A percentile compares a stretch with the other conserved stretches of the same genome.
Conservation (phyloP, 2,797 vertebrate species). For the Leptoclinus maculatus region DNA sequence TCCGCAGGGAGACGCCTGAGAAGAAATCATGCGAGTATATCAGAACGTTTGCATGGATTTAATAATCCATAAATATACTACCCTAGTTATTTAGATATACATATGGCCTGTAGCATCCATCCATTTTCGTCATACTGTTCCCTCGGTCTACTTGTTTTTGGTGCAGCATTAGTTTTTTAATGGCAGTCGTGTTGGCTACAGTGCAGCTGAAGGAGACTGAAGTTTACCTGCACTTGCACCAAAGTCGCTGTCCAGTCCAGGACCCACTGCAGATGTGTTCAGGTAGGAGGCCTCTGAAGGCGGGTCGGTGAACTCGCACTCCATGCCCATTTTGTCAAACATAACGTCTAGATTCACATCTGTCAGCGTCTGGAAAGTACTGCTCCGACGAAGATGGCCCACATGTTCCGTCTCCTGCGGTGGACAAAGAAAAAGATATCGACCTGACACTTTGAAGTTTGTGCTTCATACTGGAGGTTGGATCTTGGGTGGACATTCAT, state of each 20-base stretch:
- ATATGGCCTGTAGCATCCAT: not conserved
- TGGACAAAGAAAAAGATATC: not conserved
- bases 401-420: constrained; percentile 59
- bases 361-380: constrained; percentile 64
- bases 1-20: constrained; percentile 87
- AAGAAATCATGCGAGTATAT: not conserved
- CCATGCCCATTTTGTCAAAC: constrained; percentile 68
- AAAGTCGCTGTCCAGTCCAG: constrained; percentile 89
- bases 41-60: not conserved
- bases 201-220: not conserved
- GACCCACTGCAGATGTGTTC: constrained; percentile 74
- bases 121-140: not conserved
- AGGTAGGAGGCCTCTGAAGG: constrained; percentile 64
- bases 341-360: constrained; percentile 55
- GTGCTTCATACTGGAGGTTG: not conserved
- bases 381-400: constrained; percentile 62
- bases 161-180: not conserved
- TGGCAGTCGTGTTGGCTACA: not conserved
- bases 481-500: not conserved
- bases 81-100: not conserved
- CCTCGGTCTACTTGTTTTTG: not conserved
- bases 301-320: constrained; percentile 71
- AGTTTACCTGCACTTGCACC: constrained; percentile 87
- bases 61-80: not conserved
- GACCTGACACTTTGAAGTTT: not conserved